Evolutionary conservation across 2,888 invertebrate genomes (phyloP), one percentile per base, ranked within the genome.

Genomic region (Sicus ferrugineus): DNA sequence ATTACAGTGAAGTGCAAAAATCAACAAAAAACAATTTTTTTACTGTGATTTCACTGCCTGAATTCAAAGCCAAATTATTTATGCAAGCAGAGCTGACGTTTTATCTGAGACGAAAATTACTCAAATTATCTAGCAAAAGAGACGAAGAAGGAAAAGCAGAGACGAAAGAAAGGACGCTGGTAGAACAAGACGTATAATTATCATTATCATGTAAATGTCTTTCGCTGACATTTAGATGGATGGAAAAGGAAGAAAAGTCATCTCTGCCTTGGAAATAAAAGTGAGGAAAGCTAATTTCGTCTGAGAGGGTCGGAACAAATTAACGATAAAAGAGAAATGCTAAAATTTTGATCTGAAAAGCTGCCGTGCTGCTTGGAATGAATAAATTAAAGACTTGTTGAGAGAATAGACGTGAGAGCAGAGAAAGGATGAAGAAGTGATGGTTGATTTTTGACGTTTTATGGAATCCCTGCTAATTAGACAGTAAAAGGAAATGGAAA

Each of bases 181-280:
- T n/a, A n/a, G n/a, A n/a, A n/a, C n/a, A n/a, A n/a, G n/a, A n/a
- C 46, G 62, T 28, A 31, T 64, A 50, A 64, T 64, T 64, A 50
- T 64, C 30, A 64, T 64, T 62, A 62, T 38, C 62, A 46, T 62
- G 4, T 31, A 59, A 59, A 59, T 59, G 62, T 28, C 48, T 50
- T 50, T 50, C 50, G 21, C 19, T 1, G 50, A 50, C 50, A 50
- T 7, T 50, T 50, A 50, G 21, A 50, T 50, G 50, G 21, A 50
- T 50, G 50, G 16, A 46, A n/a, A 54, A 54, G 23, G 1, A 11
- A 28, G 3, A 9, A 21, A 54, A 21, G 28, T 42, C n/a, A 16
- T 42, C 42, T 9, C 14, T n/a, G 42, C 42, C n/a, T 42, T 9
- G n/a, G 4, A 34, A 59, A 67, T 38, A 62, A 26, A 28, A 23